Base-by-base conservation (phyloP, 1,140 invertebrate genomes). In the Proales similis region DNA sequence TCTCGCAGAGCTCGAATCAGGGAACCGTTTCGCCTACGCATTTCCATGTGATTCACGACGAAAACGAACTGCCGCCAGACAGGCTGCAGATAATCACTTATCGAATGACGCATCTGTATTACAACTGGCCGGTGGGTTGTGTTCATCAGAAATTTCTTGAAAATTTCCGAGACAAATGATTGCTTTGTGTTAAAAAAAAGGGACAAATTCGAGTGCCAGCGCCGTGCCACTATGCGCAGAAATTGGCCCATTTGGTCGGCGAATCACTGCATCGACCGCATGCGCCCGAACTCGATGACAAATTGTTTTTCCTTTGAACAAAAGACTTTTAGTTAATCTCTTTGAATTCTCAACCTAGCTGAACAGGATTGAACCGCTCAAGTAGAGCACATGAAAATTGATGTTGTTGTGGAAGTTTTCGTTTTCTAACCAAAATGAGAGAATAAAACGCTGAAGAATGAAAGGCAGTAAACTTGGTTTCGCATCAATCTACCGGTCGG, bases 171-270 rank as follows among this genome's bases (percentile, higher is more conserved):
- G 19, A 9, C 12, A 9, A 2, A 24, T 4, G 9, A 17, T 27
- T 57, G 17, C 11, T 57, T 38, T 39, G n/a, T 14, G n/a, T 39
- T 39, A 14, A 3, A 14, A 14, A 3, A 3, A 36, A 57, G 49
- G 90, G 89, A 11, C 88, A 89, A 1, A 82, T 88, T 0, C 73
- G 85, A n/a, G 87, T 90, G 0, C 88, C 88, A 0, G 85, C 87
- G 0, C 86, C 86, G 0, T 87, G 86, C 66, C 45, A 48, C 68
- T 77, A 77, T 70, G 74, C 88, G 2, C 87, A 90, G 66, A 90
- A 89, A 71, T 67, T 90, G 64, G 87, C 87, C 0, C 88, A 85
- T 66, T 71, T 89, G 0, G 81, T 86, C 6, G 83, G 85, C 0
- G 83, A 87, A 67, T 80, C 77, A 33, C 75, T 88, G 12, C 81